These are phyloP conservation scores for Eupeodes luniger DNA, from an alignment of 2,888 invertebrate species.

Conservation along the genomic window DNA sequence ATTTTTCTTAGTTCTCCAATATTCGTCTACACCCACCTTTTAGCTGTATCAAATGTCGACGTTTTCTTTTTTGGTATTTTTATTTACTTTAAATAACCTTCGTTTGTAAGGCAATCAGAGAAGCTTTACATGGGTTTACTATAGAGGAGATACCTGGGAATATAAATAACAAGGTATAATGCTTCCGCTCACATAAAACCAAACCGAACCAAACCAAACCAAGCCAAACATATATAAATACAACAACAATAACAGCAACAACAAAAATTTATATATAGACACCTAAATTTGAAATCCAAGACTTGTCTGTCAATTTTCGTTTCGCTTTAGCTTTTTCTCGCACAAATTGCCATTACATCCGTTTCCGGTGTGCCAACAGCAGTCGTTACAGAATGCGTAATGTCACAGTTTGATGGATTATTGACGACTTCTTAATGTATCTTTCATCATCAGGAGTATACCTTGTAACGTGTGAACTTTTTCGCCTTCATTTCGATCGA, in stretches of 20 bases:
- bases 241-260: too few species aligned
- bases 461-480: conserved; percentile 24
- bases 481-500: neutral
- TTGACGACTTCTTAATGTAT: conserved; percentile 75
- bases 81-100: neutral
- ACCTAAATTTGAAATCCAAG: conserved; percentile 43
- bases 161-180: conserved; percentile 15
- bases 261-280: too few species aligned
- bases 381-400: conserved; percentile 70
- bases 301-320: conserved; percentile 45
- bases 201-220: neutral
- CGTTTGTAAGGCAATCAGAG: neutral
- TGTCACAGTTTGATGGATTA: conserved; percentile 72
- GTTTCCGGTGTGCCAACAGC: conserved; percentile 55
- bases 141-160: neutral
- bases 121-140: too few species aligned
- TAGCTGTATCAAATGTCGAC: neutral
- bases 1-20: neutral
- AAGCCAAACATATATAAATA: conserved; percentile 1
- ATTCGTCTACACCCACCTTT: neutral
- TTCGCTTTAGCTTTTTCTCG: conserved; percentile 26
- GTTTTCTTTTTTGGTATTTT: neutral
- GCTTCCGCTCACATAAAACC: conserved; percentile 21
- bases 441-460: conserved; percentile 33
- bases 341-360: conserved; percentile 59